A percentile compares a stretch with the other conserved stretches of the same genome.
phyloP scores from a whole-genome alignment of 2,797 vertebrate species.

The Poliocrania exsul region DNA sequence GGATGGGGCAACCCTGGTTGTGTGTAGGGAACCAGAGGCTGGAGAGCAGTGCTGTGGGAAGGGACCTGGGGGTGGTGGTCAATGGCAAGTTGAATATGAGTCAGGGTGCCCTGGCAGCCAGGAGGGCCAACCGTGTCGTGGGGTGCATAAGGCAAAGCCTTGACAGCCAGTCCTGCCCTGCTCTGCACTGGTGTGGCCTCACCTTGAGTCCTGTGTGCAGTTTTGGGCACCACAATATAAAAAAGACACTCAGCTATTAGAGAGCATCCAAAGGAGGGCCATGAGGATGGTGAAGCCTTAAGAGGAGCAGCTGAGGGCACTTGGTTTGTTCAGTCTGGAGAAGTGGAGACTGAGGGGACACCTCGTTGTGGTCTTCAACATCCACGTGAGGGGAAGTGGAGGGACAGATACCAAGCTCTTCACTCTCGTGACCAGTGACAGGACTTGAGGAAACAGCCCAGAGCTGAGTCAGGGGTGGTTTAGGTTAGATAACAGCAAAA shows the following conservation, averaged over 20 bases:
- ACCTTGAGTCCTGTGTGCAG: not conserved
- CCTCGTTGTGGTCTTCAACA: not conserved
- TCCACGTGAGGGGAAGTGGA: not conserved
- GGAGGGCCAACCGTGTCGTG: accelerated
- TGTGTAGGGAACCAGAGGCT: not conserved
- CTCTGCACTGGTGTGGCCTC: not conserved
- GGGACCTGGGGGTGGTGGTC: not conserved
- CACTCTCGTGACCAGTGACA: not conserved
- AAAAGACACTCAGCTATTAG: not conserved
- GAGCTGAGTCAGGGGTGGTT: not conserved
- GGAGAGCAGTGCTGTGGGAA: not conserved
- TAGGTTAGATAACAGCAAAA: not conserved
- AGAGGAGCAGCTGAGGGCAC: not conserved
- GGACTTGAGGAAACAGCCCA: not conserved
- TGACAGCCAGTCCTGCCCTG: not conserved
- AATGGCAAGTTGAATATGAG: not conserved
- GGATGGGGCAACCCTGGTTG: not conserved
- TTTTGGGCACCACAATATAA: not conserved
- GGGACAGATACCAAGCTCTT: not conserved
- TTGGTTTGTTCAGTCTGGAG: not conserved
- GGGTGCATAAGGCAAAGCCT: not conserved
- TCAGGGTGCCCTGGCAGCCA: not conserved
- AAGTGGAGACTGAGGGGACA: not conserved
- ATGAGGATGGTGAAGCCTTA: accelerated
- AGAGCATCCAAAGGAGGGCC: not conserved